Percentiles rank a stretch among this genome's conserved stretches.
These are phyloP conservation scores for Ctenomys sociabilis DNA, from an alignment of 2,113 vertebrate genomes.

Conservation along the genomic window DNA sequence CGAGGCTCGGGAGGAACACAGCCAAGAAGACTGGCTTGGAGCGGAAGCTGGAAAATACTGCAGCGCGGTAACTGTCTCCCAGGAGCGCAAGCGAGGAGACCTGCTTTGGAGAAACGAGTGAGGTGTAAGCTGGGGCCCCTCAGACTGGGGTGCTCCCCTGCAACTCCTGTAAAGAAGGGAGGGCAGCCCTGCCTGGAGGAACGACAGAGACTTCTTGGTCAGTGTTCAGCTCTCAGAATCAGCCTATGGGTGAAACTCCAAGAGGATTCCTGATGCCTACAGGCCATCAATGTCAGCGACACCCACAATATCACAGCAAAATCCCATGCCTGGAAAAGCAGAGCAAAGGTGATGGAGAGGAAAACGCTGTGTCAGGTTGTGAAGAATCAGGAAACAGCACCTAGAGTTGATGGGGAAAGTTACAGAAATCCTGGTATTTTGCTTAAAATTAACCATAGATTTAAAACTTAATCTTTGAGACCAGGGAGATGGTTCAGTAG, in stretches of 20 bases:
- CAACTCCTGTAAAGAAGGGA: background rate
- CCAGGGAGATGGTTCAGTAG: no score
- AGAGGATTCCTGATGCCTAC: background rate
- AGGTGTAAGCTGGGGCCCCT: background rate
- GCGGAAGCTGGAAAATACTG: background rate
- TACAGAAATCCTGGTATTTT: background rate
- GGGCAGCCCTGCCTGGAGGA: background rate
- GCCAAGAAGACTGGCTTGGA: background rate
- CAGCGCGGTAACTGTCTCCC: background rate
- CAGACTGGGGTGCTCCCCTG: background rate
- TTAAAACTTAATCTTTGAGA: conserved; percentile 28
- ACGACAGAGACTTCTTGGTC: background rate
- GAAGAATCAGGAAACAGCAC: background rate
- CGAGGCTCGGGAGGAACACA: background rate
- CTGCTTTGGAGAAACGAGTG: background rate
- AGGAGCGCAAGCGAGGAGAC: background rate
- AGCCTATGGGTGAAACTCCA: background rate
- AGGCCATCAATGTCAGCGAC: background rate
- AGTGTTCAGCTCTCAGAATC: conserved; percentile 19
- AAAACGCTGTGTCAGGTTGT: background rate
- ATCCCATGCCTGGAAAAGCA: background rate
- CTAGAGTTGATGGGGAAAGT: background rate
- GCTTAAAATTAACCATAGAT: background rate
- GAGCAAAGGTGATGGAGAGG: background rate
- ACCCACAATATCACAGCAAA: background rate